Percentiles rank a stretch among this genome's conserved stretches.
These are phyloP conservation scores for Lasioglossum baleicum DNA, from an alignment of 1,140 invertebrate genomes.

Conservation along the genomic window DNA sequence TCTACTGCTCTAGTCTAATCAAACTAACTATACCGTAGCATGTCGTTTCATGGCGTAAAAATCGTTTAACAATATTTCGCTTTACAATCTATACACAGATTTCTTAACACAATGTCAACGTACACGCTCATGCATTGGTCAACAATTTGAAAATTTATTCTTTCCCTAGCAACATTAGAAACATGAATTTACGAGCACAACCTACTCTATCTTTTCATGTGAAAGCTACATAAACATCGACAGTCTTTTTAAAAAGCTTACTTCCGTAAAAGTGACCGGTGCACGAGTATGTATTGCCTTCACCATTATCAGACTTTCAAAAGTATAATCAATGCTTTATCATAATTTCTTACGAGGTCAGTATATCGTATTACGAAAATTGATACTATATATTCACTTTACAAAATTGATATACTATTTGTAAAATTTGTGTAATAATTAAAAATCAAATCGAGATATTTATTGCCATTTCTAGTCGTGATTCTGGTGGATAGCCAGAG, in stretches of 20 bases:
- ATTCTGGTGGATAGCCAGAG: conserved; percentile 1
- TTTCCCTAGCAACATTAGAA: neutral
- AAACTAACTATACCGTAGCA: conserved; percentile 28
- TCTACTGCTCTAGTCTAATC: conserved; percentile 39
- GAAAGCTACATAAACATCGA: neutral
- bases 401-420: neutral
- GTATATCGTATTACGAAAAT: neutral
- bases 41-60: conserved; percentile 23
- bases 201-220: neutral
- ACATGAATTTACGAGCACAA: neutral
- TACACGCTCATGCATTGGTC: neutral
- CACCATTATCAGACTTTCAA: conserved; percentile 7
- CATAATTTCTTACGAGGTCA: neutral
- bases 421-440: too few species aligned
- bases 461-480: neutral
- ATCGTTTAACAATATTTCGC: conserved; percentile 16
- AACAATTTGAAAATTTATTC: conserved; percentile 6
- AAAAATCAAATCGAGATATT: neutral
- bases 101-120: conserved; percentile 10
- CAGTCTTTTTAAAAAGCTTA: neutral
- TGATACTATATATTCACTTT: neutral
- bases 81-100: conserved; percentile 15
- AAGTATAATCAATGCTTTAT: neutral
- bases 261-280: neutral
- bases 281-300: neutral